Base-by-base conservation (phyloP, 1,140 invertebrate species). In the Pentalonia nigronervosa region DNA sequence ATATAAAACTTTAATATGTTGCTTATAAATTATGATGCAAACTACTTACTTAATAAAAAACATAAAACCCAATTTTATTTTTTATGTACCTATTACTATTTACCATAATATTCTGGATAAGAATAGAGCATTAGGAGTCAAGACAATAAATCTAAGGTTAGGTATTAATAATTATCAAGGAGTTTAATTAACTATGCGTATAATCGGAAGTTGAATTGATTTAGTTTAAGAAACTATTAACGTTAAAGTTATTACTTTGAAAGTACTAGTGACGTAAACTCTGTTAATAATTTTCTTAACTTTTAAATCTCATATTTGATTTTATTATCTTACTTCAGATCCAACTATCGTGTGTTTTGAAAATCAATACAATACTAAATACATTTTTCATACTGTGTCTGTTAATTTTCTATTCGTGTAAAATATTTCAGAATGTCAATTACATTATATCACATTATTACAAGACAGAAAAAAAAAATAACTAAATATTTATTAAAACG, bases 171-270 rank as follows among this genome's bases (percentile, higher is more conserved):
- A 76, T 76, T 76, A 76, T 76, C 60, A 76, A 34, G 60, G 60
- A 30, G 17, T n/a, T 76, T 76, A 76, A 76, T 76, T 76, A 76
- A 76, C 30, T 76, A n/a, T 76, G 60, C n/a, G n/a, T 76, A 76
- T 76, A 34, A 76, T 76, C 60, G 60, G 60, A 76, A 76, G n/a
- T 76, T n/a, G 60, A 76, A 76, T 76, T 17, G 60, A 76, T 76
- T 76, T 76, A 76, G 60, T 76, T 76, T 76, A 76, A n/a, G 60
- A 76, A 76, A 76, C 60, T 76, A 76, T 76, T 76, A 76, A 76
- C 30, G n/a, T 76, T 76, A 76, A 76, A 76, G 30, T 76, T 76
- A 76, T n/a, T 76, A 76, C 60, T 76, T 76, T 34, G 60, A 76
- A 76, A 76, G 60, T 76, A n/a, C 14, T 17, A n/a, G 14, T 76